phyloP scores from a whole-genome alignment of 2,797 vertebrate species.

The Falco peregrinus region DNA sequence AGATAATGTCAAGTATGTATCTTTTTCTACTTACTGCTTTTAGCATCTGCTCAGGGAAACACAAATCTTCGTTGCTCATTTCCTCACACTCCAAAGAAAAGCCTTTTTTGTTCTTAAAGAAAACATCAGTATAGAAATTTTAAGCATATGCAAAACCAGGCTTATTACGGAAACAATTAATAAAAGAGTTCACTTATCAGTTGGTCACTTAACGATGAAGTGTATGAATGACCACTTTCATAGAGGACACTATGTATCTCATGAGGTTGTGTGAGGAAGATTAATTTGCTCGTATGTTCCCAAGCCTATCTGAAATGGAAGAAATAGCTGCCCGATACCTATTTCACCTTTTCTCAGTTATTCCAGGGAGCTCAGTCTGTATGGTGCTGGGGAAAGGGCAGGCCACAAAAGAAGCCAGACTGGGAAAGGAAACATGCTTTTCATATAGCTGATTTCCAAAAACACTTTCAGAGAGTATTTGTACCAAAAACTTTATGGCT shows the following conservation, averaged over 20 bases:
- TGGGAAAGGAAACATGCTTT: background rate
- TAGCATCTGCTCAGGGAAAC: constrained; percentile 36
- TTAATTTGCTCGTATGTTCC: background rate
- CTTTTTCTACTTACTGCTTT: constrained; percentile 52
- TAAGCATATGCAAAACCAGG: background rate
- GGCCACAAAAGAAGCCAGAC: background rate
- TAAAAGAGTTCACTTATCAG: background rate
- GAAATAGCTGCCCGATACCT: background rate
- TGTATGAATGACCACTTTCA: background rate
- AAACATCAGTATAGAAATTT: background rate
- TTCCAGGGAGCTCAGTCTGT: background rate
- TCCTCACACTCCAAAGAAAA: constrained; percentile 41
- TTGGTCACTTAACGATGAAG: background rate
- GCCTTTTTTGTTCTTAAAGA: constrained; percentile 33
- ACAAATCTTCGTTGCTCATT: background rate
- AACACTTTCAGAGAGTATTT: background rate
- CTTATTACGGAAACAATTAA: background rate
- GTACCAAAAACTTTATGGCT: background rate
- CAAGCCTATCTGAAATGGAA: background rate
- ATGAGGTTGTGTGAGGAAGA: background rate
- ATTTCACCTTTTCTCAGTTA: background rate
- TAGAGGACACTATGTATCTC: background rate
- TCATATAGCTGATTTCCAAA: background rate
- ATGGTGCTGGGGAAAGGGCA: background rate
- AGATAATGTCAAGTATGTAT: background rate